Conservation (phyloP, 2,797 vertebrate genomes). For the Spheniscus humboldti region DNA sequence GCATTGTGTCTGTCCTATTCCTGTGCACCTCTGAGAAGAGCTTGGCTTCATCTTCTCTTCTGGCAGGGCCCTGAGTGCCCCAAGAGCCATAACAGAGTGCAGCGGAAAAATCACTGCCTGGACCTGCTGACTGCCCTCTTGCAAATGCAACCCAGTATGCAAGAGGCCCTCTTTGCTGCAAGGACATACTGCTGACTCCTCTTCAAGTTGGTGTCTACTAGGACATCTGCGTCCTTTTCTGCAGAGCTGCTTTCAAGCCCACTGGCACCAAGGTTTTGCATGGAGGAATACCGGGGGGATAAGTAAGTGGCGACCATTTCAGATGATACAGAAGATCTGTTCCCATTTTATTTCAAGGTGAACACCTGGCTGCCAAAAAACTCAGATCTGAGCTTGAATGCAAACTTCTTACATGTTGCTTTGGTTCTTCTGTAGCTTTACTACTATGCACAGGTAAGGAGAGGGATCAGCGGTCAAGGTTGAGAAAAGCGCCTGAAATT, state of each 20-base stretch:
- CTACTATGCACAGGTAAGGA: background rate
- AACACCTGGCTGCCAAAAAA: background rate
- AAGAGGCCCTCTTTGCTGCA: background rate
- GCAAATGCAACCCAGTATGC: background rate
- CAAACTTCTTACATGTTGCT: background rate
- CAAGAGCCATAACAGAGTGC: background rate
- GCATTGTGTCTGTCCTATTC: background rate
- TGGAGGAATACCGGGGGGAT: background rate
- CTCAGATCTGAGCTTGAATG: background rate
- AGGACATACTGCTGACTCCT: background rate
- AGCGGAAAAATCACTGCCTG: background rate
- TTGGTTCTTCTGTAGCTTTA: background rate
- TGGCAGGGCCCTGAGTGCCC: background rate
- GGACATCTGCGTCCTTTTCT: background rate
- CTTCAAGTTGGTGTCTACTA: background rate
- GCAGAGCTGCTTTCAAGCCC: background rate
- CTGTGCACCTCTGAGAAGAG: background rate
- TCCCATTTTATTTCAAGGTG: background rate
- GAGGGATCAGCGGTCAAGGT: background rate
- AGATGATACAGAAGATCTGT: background rate
- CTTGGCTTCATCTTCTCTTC: background rate
- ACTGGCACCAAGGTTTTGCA: background rate
- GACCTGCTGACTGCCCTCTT: background rate
- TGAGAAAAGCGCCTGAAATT: background rate
- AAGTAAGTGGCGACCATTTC: background rate